Conservation (phyloP, 2,888 invertebrate species). For the Cacoxenus indagator region DNA sequence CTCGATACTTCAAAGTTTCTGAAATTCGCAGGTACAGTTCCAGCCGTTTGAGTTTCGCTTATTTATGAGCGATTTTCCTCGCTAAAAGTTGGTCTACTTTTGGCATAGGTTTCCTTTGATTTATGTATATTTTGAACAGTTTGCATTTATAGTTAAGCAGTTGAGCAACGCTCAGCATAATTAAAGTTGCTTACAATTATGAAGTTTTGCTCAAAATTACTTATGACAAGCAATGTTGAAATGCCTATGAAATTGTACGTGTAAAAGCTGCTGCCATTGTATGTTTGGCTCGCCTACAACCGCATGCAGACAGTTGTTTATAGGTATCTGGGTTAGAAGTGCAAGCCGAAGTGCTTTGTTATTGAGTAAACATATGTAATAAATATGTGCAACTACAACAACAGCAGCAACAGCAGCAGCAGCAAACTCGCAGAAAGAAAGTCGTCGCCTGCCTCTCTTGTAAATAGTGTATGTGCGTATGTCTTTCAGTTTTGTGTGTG, state of each 20-base stretch:
- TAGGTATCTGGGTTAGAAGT: constrained; percentile 58
- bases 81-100: neutral
- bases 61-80: neutral
- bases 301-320: constrained; percentile 37
- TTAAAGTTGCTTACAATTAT: neutral
- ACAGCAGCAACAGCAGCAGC: neutral
- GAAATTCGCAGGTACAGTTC: neutral
- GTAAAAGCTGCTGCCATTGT: neutral
- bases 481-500: constrained; percentile 42
- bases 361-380: constrained; percentile 57
- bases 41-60: neutral
- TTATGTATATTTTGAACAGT: too few species aligned
- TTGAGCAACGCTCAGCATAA: neutral
- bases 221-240: neutral
- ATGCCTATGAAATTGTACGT: neutral
- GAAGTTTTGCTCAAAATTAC: neutral
- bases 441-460: neutral
- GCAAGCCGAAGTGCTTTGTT: constrained; percentile 57
- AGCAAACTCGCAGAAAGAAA: neutral
- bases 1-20: neutral
- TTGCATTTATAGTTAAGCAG: neutral
- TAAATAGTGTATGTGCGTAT: neutral
- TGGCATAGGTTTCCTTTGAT: too few species aligned
- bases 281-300: constrained; percentile 17
- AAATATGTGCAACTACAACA: constrained; percentile 42